A percentile compares a stretch with the other conserved stretches of the same genome.
Evolutionary conservation across 1,140 invertebrate genomes (phyloP).

Genomic region (Phocides pigmalion): DNA sequence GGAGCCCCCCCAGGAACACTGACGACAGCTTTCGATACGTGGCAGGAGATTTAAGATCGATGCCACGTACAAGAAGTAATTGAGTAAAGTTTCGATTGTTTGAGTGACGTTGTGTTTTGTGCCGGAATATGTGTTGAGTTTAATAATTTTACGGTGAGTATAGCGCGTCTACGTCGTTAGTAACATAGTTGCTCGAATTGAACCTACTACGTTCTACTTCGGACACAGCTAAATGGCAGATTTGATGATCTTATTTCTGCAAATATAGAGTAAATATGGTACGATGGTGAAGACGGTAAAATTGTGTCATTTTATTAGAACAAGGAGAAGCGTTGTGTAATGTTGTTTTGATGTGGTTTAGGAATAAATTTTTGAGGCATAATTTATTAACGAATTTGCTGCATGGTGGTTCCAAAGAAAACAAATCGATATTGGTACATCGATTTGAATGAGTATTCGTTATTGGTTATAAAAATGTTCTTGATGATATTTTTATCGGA

Average conservation of each 20-base stretch:
- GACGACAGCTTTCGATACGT: slow-evolving; percentile 74
- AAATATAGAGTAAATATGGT: too few species aligned
- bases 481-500: not conserved
- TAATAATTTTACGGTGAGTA: not conserved
- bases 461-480: not conserved
- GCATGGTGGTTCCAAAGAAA: not conserved
- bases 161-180: not conserved
- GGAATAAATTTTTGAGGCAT: not conserved
- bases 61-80: slow-evolving; percentile 54
- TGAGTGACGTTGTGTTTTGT: slow-evolving; percentile 26
- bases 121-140: slow-evolving; percentile 1
- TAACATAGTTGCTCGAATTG: not conserved
- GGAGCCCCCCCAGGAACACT: slow-evolving; percentile 72
- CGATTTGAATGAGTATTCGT: not conserved
- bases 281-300: not conserved
- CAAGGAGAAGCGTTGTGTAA: not conserved
- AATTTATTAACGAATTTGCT: not conserved
- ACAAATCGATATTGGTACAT: not conserved
- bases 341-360: not conserved
- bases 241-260: too few species aligned
- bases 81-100: slow-evolving; percentile 7
- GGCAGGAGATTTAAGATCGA: slow-evolving; percentile 69
- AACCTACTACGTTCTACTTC: too few species aligned
- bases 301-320: not conserved
- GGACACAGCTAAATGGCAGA: too few species aligned